These are phyloP conservation scores for Thelaira solivaga DNA, from an alignment of 2,888 invertebrate species.

Conservation along the genomic window DNA sequence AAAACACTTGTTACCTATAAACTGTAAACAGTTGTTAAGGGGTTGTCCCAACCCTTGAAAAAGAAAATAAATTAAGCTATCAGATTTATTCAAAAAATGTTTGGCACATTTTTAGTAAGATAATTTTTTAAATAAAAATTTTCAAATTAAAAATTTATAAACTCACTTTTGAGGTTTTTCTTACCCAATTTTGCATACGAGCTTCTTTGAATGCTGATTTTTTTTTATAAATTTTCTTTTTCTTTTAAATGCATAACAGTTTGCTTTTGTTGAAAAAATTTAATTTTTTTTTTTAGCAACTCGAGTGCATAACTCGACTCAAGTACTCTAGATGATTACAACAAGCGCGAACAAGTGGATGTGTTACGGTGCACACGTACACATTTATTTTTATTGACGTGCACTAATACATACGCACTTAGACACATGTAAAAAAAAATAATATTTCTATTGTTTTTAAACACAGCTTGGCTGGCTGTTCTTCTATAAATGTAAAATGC, in stretches of 20 bases:
- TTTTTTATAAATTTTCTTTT: not conserved
- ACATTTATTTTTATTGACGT: not conserved
- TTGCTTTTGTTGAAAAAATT: constrained; percentile 24
- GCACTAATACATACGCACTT: not conserved
- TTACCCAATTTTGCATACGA: no score
- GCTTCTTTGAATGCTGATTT: no score
- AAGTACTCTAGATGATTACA: constrained; percentile 42
- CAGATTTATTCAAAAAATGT: no score
- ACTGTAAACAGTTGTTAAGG: constrained; percentile 24
- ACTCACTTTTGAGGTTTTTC: no score
- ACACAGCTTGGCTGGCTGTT: not conserved
- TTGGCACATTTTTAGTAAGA: no score
- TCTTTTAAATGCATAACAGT: not conserved
- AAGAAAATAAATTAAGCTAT: no score
- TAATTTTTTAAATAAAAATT: no score
- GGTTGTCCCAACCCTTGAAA: not conserved
- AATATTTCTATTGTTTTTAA: not conserved
- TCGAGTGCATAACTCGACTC: constrained; percentile 49
- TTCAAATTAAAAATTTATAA: no score
- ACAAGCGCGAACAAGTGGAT: constrained; percentile 42
- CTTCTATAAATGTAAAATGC: not conserved
- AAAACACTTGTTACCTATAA: no score
- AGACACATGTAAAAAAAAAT: not conserved
- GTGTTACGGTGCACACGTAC: not conserved
- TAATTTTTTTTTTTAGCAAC: constrained; percentile 40